These are phyloP conservation scores for Clepsis dumicolana DNA, from an alignment of 2,888 invertebrate species.

Conservation along the genomic window DNA sequence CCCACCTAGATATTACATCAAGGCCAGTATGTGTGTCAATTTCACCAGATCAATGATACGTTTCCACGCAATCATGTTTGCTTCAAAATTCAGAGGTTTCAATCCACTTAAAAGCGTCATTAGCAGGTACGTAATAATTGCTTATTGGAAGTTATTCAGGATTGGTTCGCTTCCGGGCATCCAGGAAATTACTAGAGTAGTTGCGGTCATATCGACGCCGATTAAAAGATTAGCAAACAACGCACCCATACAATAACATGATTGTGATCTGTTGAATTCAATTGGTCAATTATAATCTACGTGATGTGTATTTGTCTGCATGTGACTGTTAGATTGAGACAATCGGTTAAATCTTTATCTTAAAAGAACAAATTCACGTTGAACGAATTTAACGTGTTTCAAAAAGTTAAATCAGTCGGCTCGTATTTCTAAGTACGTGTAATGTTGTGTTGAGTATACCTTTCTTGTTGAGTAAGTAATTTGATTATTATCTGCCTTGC, in stretches of 20 bases:
- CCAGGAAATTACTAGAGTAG: background rate
- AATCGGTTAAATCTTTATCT: too few species aligned
- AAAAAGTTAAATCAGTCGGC: conserved; percentile 18
- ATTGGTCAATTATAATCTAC: background rate
- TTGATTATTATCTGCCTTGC: conserved; percentile 25
- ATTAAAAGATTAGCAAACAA: conserved; percentile 38
- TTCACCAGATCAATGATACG: too few species aligned
- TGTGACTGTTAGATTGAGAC: too few species aligned
- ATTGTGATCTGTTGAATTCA: background rate
- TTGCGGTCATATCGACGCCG: background rate
- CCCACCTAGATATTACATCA: too few species aligned
- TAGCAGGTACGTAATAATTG: background rate
- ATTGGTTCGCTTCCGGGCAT: conserved; percentile 7
- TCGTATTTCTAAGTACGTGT: conserved; percentile 25
- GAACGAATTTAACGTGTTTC: conserved; percentile 4
- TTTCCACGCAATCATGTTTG: too few species aligned
- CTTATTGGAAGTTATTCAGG: conserved; percentile 3
- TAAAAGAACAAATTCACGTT: background rate
- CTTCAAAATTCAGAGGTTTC: too few species aligned
- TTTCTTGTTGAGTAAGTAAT: conserved; percentile 27
- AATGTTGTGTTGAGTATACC: conserved; percentile 11
- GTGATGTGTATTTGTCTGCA: background rate
- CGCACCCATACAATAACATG: background rate
- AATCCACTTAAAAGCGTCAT: too few species aligned
- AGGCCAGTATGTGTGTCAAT: too few species aligned